Evolutionary conservation across 1,140 invertebrate genomes (phyloP), one percentile per base, ranked within the genome.

Genomic region (Metaphire vulgaris): DNA sequence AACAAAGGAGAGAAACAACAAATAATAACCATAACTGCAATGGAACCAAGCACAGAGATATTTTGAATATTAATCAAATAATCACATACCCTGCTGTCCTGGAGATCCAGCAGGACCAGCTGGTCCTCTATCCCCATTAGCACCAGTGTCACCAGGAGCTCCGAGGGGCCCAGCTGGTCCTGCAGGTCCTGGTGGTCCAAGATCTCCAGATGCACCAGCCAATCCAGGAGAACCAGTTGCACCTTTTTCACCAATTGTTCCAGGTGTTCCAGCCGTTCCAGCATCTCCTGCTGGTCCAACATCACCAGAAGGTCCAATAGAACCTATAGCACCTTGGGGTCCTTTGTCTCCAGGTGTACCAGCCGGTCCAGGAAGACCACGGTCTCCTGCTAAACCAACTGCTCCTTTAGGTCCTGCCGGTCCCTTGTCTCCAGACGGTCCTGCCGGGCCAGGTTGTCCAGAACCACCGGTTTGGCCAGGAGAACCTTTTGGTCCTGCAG

Each of bases 401-500:
- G 15, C n/a, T 28, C 75, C 75, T 68, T 71, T 71, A 12, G 33
- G n/a, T 15, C 32, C 65, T 33, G 68, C 28, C 21, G 21, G 2
- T 31, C 75, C 75, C 1, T 29, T 30, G 12, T 26, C 26, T 12
- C 76, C 76, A 26, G 70, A 26, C 16, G 1, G 30, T 26, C 76
- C 76, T n/a, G 32, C 31, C 1, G 72, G 66, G 26, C 76, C 76
- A 26, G 41, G 21, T 33, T 29, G n/a, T 12, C 76, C 76, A 67
- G 71, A 34, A 6, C 12, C n/a, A 12, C 79, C 79, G 34, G 77
- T 33, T 28, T 69, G 29, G 21, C 79, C 79, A 28, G 65, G 56
- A 68, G 56, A 21, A 33, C 78, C 78, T 68, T 65, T 64, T 76
- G 74, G 72, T 65, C 67, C 69, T 77, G 72, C 28, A 56, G 69